Evolutionary conservation across 1,140 invertebrate species (phyloP), one percentile per base, ranked within the genome.

Genomic region (Drosophila pandora): DNA sequence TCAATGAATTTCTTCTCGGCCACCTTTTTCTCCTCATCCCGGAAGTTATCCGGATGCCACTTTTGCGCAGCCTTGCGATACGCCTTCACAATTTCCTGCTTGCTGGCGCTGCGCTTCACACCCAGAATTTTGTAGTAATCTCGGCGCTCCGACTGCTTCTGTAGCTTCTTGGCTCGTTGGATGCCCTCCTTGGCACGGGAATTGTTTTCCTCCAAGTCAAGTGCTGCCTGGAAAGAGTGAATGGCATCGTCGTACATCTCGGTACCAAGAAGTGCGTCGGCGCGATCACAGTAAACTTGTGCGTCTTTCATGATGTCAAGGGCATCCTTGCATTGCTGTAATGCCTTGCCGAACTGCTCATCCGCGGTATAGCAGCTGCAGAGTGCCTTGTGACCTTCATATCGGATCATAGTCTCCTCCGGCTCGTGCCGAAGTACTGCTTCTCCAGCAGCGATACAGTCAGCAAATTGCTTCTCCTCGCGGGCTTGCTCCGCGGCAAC

Each of bases 1-100:
- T 99, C 98, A 68, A 99, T 99, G 89, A 99, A 99, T 92, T 97
- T 99, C 91, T 99, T 99, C 92, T 99, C 97, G 0, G 99, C 99
- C 30, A 95, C 93, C 91, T 98, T 98, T 92, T 99, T 99, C 78
- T 97, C 96, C 54, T 98, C 96, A 5, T 95, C 96, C 74, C 96
- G 95, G 91, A 96, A 99, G 92, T 98, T 98, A 92, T 99, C 99
- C 0, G 99, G 99, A 94, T 99, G 99, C 98, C 98, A 99, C 92
- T 99, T 97, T 92, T 98, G 97, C 12, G 99, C 99, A 55, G 97
- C 94, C 94, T 99, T 99, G 72, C 98, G 94, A 92, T 99, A 99
- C 5, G 98, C 98, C 94, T 99, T 99, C 1, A 95, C 93, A 13
- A 99, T 98, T 92, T 99, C 97, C 83, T 95, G 95, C 92, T 99